A percentile compares a stretch with the other conserved stretches of the same genome.
Evolutionary conservation across 2,113 vertebrate species (phyloP).

Genomic region (Gnathonemus longibarbis): DNA sequence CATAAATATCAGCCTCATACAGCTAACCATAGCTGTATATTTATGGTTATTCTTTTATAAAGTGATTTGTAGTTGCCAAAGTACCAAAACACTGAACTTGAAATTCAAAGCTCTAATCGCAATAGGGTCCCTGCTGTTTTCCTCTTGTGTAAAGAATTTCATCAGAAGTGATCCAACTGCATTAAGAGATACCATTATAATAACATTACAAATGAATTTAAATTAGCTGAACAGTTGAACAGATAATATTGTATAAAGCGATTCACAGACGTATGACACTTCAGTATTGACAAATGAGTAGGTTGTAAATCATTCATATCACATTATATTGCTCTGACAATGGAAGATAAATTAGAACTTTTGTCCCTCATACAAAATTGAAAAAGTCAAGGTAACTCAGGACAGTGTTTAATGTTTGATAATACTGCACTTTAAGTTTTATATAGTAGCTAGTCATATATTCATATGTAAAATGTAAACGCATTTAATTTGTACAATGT

Average conservation of each 20-base stretch:
- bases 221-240: background rate
- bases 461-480: background rate
- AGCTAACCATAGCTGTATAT: background rate
- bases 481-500: background rate
- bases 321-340: background rate
- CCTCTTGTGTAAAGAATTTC: background rate
- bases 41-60: background rate
- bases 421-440: background rate
- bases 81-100: background rate
- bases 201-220: background rate
- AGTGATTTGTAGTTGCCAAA: background rate
- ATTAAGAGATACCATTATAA: conserved; percentile 1
- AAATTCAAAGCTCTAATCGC: background rate
- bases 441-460: background rate
- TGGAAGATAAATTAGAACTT: background rate
- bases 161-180: background rate
- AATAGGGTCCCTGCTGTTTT: background rate
- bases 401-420: background rate
- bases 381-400: background rate
- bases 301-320: background rate
- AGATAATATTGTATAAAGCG: background rate
- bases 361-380: background rate
- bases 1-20: background rate
- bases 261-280: background rate
- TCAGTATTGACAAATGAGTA: background rate